phyloP scores from a whole-genome alignment of 2,797 vertebrate genomes.

The Paedocypris micromegethes region DNA sequence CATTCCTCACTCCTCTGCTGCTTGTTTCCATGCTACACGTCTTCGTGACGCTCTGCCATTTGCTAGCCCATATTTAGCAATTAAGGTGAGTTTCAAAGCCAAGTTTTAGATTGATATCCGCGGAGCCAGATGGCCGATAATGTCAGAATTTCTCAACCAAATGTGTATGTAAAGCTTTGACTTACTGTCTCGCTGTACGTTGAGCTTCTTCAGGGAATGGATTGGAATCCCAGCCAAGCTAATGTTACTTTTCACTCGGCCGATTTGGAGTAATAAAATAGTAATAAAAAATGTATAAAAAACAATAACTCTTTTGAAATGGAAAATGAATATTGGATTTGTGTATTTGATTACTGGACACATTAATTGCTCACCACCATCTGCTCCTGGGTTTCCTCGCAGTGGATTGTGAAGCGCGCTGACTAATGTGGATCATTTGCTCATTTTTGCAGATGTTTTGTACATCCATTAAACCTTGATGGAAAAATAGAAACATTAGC shows the following conservation, averaged over 20 bases:
- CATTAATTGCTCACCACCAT: slow-evolving; percentile 33
- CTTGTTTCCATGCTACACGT: slow-evolving; percentile 29
- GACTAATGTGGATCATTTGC: slow-evolving; percentile 16
- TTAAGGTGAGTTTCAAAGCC: slow-evolving; percentile 49
- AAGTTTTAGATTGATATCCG: slow-evolving; percentile 47
- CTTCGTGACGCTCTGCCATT: slow-evolving; percentile 45
- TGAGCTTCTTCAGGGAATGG: slow-evolving; percentile 32
- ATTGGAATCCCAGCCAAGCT: slow-evolving; percentile 22
- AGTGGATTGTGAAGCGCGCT: slow-evolving; percentile 7
- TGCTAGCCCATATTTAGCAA: slow-evolving; percentile 53
- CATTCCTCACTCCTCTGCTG: slow-evolving; percentile 23
- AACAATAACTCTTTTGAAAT: slow-evolving; percentile 22
- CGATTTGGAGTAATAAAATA: slow-evolving; percentile 11
- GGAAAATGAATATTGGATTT: slow-evolving; percentile 32
- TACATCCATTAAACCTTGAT: slow-evolving; percentile 27
- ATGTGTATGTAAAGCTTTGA: slow-evolving; percentile 47
- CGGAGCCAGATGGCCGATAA: slow-evolving; percentile 51
- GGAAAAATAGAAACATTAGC: slow-evolving; percentile 30
- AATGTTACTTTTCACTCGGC: slow-evolving; percentile 22
- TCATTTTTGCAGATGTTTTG: slow-evolving; percentile 34
- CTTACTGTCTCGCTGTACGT: slow-evolving; percentile 36
- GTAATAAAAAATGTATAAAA: slow-evolving; percentile 19
- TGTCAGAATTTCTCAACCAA: slow-evolving; percentile 47
- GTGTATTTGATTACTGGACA: slow-evolving; percentile 28
- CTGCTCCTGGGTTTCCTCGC: slow-evolving; percentile 26